These are phyloP conservation scores for Phocides pigmalion DNA, from an alignment of 1,140 invertebrate species.

Conservation along the genomic window DNA sequence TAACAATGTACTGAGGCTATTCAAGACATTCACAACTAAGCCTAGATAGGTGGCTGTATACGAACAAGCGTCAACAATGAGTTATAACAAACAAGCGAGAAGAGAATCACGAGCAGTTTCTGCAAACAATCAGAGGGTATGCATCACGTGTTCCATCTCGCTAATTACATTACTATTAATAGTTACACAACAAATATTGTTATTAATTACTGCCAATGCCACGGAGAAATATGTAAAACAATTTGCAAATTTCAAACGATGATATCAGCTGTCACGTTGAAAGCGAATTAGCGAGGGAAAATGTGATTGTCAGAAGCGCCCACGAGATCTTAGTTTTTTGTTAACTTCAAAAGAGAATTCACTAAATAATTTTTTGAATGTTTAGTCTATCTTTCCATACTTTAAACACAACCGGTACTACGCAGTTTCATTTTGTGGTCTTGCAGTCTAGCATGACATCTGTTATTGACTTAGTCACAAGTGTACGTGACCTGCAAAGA, in stretches of 20 bases:
- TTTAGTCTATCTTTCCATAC: conserved; percentile 15
- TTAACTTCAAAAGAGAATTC: conserved; percentile 14
- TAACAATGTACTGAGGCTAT: too few species aligned
- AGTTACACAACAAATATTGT: conserved; percentile 5
- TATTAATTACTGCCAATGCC: conserved; percentile 9
- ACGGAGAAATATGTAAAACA: conserved; percentile 10
- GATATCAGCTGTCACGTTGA: conserved; percentile 2
- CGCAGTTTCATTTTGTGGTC: background rate
- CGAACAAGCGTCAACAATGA: conserved; percentile 4
- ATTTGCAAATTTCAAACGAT: conserved; percentile 13
- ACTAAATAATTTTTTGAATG: conserved; percentile 2
- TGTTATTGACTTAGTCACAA: background rate
- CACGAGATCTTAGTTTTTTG: background rate
- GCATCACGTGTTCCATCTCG: conserved; percentile 14
- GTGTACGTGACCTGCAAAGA: background rate
- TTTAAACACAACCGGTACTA: background rate
- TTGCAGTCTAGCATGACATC: background rate
- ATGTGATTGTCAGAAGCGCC: conserved; percentile 8
- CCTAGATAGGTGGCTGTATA: background rate
- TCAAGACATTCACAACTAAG: background rate
- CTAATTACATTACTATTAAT: conserved; percentile 16
- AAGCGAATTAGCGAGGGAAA: conserved; percentile 10
- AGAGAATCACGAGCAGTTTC: conserved; percentile 14
- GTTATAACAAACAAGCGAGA: conserved; percentile 12
- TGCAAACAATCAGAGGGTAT: conserved; percentile 3